phyloP scores from a whole-genome alignment of 1,140 invertebrate species.

The Drosophila lacteicornis region DNA sequence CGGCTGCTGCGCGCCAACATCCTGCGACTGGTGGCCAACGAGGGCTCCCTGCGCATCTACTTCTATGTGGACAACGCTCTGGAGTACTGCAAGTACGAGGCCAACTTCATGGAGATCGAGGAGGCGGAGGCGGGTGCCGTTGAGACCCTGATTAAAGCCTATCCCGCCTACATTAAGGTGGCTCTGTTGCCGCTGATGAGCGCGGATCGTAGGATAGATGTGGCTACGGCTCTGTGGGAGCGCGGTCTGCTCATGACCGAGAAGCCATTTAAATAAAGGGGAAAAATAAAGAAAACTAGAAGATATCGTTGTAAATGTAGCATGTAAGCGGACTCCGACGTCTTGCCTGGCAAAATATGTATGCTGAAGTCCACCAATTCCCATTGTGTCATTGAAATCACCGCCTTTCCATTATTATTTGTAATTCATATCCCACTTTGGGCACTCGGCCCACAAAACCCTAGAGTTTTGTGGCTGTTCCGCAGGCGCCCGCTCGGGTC shows the following conservation, averaged over 20 bases:
- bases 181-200: constrained; percentile 89
- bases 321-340: background rate
- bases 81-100: constrained; percentile 92
- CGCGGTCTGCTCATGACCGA: constrained; percentile 89
- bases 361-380: background rate
- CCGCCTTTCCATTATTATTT: background rate
- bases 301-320: background rate
- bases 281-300: background rate
- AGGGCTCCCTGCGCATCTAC: constrained; percentile 89
- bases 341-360: background rate
- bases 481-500: background rate
- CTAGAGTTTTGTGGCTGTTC: constrained; percentile 4
- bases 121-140: constrained; percentile 88
- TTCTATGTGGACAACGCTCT: constrained; percentile 93
- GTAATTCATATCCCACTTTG: constrained; percentile 5
- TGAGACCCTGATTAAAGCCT: constrained; percentile 89
- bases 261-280: constrained; percentile 84
- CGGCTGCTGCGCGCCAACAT: constrained; percentile 90
- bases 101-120: constrained; percentile 91
- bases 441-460: constrained; percentile 8
- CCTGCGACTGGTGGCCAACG: constrained; percentile 89
- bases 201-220: constrained; percentile 87
- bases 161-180: constrained; percentile 91
- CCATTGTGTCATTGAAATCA: background rate
- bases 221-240: constrained; percentile 90